Conservation (phyloP, 2,113 vertebrate genomes). For the Condylura cristata region DNA sequence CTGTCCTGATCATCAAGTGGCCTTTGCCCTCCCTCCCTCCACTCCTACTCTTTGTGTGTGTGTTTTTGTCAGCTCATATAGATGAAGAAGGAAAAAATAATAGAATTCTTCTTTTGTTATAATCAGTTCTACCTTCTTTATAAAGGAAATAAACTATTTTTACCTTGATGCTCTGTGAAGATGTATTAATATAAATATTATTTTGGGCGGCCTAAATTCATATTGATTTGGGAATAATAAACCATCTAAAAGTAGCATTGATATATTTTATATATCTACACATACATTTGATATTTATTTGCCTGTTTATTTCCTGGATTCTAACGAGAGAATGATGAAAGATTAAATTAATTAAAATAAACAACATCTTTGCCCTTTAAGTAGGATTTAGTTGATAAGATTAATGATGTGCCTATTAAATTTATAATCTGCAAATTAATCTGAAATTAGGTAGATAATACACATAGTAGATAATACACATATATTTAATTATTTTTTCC, state of each 20-base stretch:
- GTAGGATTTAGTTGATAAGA: neutral
- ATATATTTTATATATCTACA: neutral
- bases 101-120: constrained; percentile 4
- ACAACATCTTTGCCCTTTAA: neutral
- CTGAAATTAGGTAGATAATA: neutral
- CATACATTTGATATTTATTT: neutral
- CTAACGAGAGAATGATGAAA: neutral
- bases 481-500: neutral
- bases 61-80: neutral
- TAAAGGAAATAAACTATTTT: neutral
- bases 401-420: neutral
- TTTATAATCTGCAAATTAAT: constrained; percentile 9
- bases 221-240: constrained; percentile 1
- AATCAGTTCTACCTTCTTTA: neutral
- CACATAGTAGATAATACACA: neutral
- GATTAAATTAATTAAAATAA: neutral
- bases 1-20: neutral
- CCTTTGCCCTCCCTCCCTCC: too few species aligned
- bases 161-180: neutral
- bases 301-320: neutral
- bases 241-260: neutral
- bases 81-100: neutral
- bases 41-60: too few species aligned
- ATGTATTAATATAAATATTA: neutral
- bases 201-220: neutral